These are phyloP conservation scores for Tiaroga cobitis DNA, from an alignment of 2,797 vertebrate genomes.

Conservation along the genomic window DNA sequence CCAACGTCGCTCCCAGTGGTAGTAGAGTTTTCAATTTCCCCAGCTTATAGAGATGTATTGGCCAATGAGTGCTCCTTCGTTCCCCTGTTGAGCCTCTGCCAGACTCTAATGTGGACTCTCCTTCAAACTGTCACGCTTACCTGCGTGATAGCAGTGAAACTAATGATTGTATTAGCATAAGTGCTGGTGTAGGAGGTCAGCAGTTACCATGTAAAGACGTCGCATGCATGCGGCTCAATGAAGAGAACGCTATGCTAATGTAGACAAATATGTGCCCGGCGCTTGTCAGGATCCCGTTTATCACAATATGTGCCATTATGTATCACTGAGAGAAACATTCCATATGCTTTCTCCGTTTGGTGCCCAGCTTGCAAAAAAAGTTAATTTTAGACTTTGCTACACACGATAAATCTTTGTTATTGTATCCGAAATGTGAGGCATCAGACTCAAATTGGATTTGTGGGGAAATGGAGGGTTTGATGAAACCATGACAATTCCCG, in stretches of 20 bases:
- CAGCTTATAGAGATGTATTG: slow-evolving; percentile 60
- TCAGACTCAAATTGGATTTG: slow-evolving; percentile 36
- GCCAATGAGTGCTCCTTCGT: slow-evolving; percentile 56
- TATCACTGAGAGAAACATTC: slow-evolving; percentile 37
- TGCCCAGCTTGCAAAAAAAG: slow-evolving; percentile 41
- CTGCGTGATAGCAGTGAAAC: slow-evolving; percentile 57
- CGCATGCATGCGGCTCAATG: slow-evolving; percentile 23
- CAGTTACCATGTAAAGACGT: slow-evolving; percentile 38
- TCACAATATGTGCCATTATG: slow-evolving; percentile 41
- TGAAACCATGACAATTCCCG: slow-evolving; percentile 23
- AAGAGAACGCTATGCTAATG: slow-evolving; percentile 32
- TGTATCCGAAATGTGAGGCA: slow-evolving; percentile 6
- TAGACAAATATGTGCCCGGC: slow-evolving; percentile 49
- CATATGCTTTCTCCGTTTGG: slow-evolving; percentile 39
- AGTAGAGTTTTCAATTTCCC: slow-evolving; percentile 62
- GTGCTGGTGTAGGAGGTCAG: slow-evolving; percentile 51
- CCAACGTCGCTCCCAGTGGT: slow-evolving; percentile 43
- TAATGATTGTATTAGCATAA: slow-evolving; percentile 61
- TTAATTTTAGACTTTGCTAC: slow-evolving; percentile 35
- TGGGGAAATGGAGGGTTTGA: slow-evolving; percentile 40
- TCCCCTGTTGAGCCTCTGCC: slow-evolving; percentile 60
- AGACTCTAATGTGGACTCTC: slow-evolving; percentile 60
- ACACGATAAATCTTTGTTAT: slow-evolving; percentile 38
- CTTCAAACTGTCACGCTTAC: slow-evolving; percentile 56
- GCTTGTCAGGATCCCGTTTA: slow-evolving; percentile 44